Conservation (phyloP, 2,113 vertebrate species). For the Petrocephalus zakoni region DNA sequence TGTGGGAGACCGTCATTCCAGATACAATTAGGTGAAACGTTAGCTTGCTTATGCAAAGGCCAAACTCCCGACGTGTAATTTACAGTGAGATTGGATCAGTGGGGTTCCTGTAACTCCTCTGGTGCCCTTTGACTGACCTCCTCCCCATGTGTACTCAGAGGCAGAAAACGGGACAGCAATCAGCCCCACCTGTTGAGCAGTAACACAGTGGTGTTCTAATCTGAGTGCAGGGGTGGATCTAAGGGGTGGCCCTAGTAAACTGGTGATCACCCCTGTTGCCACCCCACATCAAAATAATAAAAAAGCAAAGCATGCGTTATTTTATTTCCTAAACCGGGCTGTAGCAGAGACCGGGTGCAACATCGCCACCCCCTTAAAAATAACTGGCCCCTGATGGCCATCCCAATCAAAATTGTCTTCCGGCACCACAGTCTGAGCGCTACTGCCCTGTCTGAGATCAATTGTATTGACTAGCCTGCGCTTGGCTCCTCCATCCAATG, state of each 20-base stretch:
- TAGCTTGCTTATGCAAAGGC: background rate
- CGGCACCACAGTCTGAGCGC: background rate
- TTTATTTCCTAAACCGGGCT: background rate
- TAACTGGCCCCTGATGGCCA: background rate
- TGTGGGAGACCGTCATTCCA: background rate
- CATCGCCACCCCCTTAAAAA: background rate
- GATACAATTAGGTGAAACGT: background rate
- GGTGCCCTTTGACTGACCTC: background rate
- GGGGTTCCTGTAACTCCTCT: background rate
- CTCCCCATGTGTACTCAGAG: background rate
- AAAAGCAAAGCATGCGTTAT: background rate
- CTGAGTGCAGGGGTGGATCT: background rate
- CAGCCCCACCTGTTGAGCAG: background rate
- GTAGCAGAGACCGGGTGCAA: background rate
- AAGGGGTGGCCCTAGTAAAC: background rate
- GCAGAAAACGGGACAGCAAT: background rate
- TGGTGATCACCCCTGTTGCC: background rate
- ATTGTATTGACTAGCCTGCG: background rate
- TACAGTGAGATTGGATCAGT: background rate
- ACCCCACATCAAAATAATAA: background rate
- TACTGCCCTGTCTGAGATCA: background rate
- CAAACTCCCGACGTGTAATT: background rate
- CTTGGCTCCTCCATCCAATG: background rate
- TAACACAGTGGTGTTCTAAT: too few species aligned
- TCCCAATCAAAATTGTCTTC: background rate